phyloP scores from a whole-genome alignment of 2,113 vertebrate species.

The Tetrao urogallus region DNA sequence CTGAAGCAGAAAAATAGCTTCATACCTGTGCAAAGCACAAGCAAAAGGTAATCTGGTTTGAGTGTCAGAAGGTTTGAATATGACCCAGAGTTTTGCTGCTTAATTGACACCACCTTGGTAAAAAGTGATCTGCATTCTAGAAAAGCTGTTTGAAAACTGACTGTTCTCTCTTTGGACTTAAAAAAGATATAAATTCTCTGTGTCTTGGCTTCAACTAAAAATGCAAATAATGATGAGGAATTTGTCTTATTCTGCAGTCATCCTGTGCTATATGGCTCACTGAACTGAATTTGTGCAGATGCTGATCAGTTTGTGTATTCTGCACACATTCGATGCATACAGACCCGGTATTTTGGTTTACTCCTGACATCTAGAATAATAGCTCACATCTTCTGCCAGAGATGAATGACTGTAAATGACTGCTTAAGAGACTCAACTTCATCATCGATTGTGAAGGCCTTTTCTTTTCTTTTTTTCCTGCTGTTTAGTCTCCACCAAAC shows the following conservation, averaged over 20 bases:
- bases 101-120: background rate
- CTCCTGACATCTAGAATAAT: conserved; percentile 38
- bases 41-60: background rate
- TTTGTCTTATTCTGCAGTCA: background rate
- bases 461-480: conserved; percentile 37
- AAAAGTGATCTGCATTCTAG: background rate
- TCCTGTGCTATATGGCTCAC: background rate
- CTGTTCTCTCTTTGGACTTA: background rate
- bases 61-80: background rate
- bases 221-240: background rate
- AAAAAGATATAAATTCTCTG: background rate
- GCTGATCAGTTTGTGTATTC: conserved; percentile 10
- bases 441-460: conserved; percentile 2
- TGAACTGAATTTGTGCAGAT: background rate
- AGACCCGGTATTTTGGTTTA: background rate
- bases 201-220: background rate
- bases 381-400: conserved; percentile 39
- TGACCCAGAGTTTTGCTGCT: background rate
- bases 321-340: background rate
- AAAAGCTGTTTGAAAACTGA: background rate
- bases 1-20: background rate
- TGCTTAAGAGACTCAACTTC: conserved; percentile 45
- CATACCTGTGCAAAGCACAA: background rate
- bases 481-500: background rate
- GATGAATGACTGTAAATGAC: conserved; percentile 61